Evolutionary conservation across 2,113 vertebrate species (phyloP).

Genomic region (Lanius collurio): DNA sequence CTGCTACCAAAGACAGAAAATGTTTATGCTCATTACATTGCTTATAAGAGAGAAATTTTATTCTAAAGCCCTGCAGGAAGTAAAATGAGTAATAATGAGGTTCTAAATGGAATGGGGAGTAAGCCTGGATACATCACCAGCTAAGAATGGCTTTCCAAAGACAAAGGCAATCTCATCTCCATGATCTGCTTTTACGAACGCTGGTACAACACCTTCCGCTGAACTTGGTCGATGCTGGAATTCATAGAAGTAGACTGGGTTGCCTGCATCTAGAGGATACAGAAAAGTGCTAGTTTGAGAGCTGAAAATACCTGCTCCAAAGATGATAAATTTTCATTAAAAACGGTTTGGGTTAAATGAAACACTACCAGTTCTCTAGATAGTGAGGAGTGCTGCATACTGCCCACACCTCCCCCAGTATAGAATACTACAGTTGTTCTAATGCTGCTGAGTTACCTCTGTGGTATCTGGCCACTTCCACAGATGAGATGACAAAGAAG

Average conservation of each 20-base stretch:
- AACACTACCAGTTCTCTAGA: background rate
- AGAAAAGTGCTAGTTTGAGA: background rate
- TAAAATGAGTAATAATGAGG: background rate
- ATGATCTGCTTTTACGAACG: constrained; percentile 85
- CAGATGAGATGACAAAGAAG: constrained; percentile 46
- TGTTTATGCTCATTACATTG: background rate
- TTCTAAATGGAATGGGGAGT: constrained; percentile 29
- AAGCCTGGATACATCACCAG: constrained; percentile 12
- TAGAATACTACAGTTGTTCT: background rate
- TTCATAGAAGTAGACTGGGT: constrained; percentile 86
- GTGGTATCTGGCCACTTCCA: constrained; percentile 67
- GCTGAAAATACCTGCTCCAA: background rate
- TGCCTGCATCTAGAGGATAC: constrained; percentile 73
- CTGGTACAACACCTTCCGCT: constrained; percentile 56
- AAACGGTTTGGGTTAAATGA: background rate
- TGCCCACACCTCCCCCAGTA: too few relatives aligned
- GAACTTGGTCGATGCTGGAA: constrained; percentile 75
- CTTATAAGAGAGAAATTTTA: background rate
- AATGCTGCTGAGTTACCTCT: constrained; percentile 67
- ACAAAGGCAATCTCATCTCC: constrained; percentile 80
- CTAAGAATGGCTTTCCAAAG: constrained; percentile 81
- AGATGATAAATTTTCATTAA: background rate
- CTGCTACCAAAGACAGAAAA: background rate
- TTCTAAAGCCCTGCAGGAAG: background rate
- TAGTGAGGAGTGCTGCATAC: background rate